Conservation (phyloP, 37 sponge, comb jelly and placozoan species). For the Eunapius fragilis region DNA sequence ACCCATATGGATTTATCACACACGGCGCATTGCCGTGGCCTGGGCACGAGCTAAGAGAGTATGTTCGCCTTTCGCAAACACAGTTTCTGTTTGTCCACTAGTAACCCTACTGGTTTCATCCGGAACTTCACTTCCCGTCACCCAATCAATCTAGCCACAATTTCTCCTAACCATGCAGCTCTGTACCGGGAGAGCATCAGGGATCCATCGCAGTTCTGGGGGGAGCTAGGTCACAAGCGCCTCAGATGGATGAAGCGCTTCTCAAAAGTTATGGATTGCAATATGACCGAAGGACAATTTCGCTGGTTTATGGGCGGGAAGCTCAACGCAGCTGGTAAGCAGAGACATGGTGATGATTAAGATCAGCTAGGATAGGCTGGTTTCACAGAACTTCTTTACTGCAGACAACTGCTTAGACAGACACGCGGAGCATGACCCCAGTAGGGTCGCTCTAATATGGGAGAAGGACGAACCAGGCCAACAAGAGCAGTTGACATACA, state of each 20-base stretch:
- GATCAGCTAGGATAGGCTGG: too few species aligned
- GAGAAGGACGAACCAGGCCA: constrained; percentile 91
- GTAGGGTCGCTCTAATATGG: constrained; percentile 86
- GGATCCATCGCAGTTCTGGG: constrained; percentile 90
- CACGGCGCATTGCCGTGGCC: too few species aligned
- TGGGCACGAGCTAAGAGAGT: too few species aligned
- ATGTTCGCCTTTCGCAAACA: too few species aligned
- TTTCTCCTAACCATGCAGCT: constrained; percentile 55
- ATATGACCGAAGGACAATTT: constrained; percentile 71
- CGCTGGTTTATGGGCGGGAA: constrained; percentile 88
- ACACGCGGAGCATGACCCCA: constrained; percentile 68
- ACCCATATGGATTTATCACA: too few species aligned
- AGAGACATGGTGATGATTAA: not conserved
- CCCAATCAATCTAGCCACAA: constrained; percentile 41
- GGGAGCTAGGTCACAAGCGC: constrained; percentile 73
- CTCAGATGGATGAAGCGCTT: constrained; percentile 81
- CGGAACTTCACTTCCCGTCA: constrained; percentile 1
- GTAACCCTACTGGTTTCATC: not conserved
- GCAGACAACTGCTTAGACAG: constrained; percentile 90
- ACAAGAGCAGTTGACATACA: constrained; percentile 81
- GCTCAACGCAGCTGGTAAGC: constrained; percentile 86
- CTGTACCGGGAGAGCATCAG: constrained; percentile 76
- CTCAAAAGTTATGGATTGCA: constrained; percentile 78
- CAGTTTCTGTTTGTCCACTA: too few species aligned
- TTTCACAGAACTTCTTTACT: not conserved